Conservation (phyloP, 2,113 vertebrate species). For the Seriola aureovittata region DNA sequence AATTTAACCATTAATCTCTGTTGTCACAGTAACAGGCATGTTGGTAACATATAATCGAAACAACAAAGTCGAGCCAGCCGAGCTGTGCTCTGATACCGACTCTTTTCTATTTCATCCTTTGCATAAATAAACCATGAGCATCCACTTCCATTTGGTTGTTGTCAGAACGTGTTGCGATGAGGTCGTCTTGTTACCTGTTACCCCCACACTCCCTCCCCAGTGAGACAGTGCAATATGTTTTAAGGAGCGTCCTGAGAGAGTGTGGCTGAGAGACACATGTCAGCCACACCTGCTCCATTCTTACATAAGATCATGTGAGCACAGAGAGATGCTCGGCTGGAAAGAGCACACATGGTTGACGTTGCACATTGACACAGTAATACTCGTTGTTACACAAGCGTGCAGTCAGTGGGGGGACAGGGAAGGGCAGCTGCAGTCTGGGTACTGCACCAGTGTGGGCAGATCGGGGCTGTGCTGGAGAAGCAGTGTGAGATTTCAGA, state of each 20-base stretch:
- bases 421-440: constrained; percentile 44
- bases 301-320: constrained; percentile 52
- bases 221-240: constrained; percentile 1
- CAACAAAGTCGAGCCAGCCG: background rate
- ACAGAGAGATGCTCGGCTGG: constrained; percentile 30
- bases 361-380: constrained; percentile 42
- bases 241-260: constrained; percentile 23
- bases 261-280: constrained; percentile 45
- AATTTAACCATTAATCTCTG: constrained; percentile 46
- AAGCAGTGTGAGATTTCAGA: constrained; percentile 44
- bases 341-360: constrained; percentile 36
- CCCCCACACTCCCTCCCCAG: background rate
- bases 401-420: constrained; percentile 16
- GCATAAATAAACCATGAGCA: constrained; percentile 4
- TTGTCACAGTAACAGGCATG: constrained; percentile 44
- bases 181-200: constrained; percentile 5
- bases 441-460: constrained; percentile 49
- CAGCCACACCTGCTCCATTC: constrained; percentile 58
- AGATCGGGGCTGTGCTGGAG: constrained; percentile 22
- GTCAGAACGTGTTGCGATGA: background rate
- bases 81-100: background rate
- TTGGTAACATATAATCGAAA: constrained; percentile 37
- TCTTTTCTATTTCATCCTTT: background rate
- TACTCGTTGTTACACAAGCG: constrained; percentile 30
- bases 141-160: constrained; percentile 23